Evolutionary conservation across 64 coral and sea anemone species (phyloP).

Genomic region (Montipora foliosa): DNA sequence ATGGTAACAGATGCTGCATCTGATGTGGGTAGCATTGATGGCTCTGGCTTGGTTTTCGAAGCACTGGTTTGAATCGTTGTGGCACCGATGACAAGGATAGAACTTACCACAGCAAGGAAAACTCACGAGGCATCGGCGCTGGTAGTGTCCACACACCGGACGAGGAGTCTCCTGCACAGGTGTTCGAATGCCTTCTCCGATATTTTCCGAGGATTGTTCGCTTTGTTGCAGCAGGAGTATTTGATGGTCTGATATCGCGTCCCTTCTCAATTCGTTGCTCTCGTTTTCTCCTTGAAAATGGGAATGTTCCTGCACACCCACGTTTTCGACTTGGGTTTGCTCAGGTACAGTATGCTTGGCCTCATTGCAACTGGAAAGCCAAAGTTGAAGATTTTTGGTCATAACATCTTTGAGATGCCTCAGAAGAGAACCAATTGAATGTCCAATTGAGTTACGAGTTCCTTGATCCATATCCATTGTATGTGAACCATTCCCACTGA

Average conservation of each 20-base stretch:
- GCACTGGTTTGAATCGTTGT: constrained; percentile 54
- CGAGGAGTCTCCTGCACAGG: constrained; percentile 22
- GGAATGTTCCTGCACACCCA: constrained; percentile 1
- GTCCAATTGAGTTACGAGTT: background rate
- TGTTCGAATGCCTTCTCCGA: too few species aligned
- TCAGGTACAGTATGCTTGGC: background rate
- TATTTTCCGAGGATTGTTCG: too few species aligned
- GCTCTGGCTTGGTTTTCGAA: constrained; percentile 15
- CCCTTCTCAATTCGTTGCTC: background rate
- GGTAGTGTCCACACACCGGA: constrained; percentile 59
- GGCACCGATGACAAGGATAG: constrained; percentile 78
- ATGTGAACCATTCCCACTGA: too few species aligned
- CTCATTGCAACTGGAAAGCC: background rate
- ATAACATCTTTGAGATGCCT: background rate
- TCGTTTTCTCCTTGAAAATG: background rate
- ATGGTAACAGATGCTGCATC: constrained; percentile 43
- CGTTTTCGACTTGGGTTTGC: background rate
- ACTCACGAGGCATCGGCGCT: constrained; percentile 51
- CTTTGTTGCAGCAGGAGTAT: too few species aligned
- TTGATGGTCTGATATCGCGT: too few species aligned
- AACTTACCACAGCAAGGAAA: constrained; percentile 74
- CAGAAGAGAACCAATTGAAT: background rate
- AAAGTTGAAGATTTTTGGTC: background rate
- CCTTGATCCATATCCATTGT: too few species aligned
- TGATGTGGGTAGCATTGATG: constrained; percentile 43